These are phyloP conservation scores for Antechinus flavipes DNA, from an alignment of 2,113 vertebrate genomes.

Conservation along the genomic window DNA sequence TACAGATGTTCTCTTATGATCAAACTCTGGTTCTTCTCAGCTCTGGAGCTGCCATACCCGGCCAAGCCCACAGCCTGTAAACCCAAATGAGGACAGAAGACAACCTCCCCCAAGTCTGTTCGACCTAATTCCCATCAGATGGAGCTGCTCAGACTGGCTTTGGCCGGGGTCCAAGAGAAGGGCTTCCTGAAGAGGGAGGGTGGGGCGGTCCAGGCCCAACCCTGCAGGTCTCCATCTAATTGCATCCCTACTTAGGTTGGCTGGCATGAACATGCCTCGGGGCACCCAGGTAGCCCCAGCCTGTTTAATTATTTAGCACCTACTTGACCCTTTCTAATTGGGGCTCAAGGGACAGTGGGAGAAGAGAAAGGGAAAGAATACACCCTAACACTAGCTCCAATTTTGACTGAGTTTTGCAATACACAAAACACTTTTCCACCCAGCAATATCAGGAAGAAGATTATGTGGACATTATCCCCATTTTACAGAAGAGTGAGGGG, in stretches of 20 bases:
- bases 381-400: background rate
- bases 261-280: background rate
- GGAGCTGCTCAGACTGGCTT: background rate
- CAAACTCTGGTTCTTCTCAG: background rate
- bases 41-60: background rate
- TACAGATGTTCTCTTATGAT: constrained; percentile 2
- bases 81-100: constrained; percentile 5
- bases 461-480: background rate
- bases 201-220: background rate
- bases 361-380: background rate
- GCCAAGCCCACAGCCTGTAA: background rate
- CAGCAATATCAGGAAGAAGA: background rate
- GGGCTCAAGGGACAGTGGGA: background rate
- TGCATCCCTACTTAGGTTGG: background rate
- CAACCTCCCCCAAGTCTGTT: background rate
- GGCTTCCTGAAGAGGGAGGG: background rate
- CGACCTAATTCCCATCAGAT: constrained; percentile 4
- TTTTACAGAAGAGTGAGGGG: background rate
- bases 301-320: constrained; percentile 2
- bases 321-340: background rate
- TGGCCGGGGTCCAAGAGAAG: background rate
- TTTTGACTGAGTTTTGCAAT: background rate
- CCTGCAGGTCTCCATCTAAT: background rate
- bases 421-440: background rate
- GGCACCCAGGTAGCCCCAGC: background rate